These are phyloP conservation scores for Lepetodrilus schrolli DNA, from an alignment of 2,888 invertebrate species.

Conservation along the genomic window DNA sequence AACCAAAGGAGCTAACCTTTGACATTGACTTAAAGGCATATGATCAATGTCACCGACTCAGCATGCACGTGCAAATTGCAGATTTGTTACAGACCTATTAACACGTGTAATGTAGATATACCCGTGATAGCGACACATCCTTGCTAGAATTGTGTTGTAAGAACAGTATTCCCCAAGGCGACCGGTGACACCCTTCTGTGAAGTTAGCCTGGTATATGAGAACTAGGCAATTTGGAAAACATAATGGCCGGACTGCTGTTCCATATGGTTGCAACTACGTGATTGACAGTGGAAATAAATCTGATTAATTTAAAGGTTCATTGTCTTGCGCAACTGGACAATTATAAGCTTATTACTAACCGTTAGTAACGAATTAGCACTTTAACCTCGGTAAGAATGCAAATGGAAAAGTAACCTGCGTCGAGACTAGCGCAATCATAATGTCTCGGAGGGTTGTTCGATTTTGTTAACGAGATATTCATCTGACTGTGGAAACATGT, in stretches of 20 bases:
- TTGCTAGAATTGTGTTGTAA: background rate
- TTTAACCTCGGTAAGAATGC: background rate
- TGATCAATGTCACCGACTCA: background rate
- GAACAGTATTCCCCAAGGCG: background rate
- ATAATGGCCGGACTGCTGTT: background rate
- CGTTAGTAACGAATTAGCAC: background rate
- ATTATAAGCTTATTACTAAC: background rate
- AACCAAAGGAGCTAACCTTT: too few relatives aligned
- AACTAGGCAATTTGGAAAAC: background rate
- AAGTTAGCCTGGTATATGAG: background rate
- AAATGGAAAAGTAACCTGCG: too few relatives aligned
- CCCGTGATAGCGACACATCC: background rate
- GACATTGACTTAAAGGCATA: background rate
- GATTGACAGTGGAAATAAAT: background rate
- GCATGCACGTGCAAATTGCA: conserved; percentile 10
- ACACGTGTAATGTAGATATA: background rate
- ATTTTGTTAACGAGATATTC: conserved; percentile 2
- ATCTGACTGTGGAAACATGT: conserved; percentile 7
- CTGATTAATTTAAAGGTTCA: background rate
- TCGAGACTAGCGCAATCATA: too few relatives aligned
- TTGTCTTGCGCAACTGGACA: background rate
- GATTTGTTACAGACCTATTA: conserved; percentile 10
- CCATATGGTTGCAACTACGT: background rate
- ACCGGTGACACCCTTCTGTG: background rate
- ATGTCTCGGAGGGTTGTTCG: too few relatives aligned